A percentile compares a stretch with the other conserved stretches of the same genome.
These are phyloP conservation scores for Palythoa grandis DNA, from an alignment of 92 coral and sea anemone genomes.

Conservation along the genomic window DNA sequence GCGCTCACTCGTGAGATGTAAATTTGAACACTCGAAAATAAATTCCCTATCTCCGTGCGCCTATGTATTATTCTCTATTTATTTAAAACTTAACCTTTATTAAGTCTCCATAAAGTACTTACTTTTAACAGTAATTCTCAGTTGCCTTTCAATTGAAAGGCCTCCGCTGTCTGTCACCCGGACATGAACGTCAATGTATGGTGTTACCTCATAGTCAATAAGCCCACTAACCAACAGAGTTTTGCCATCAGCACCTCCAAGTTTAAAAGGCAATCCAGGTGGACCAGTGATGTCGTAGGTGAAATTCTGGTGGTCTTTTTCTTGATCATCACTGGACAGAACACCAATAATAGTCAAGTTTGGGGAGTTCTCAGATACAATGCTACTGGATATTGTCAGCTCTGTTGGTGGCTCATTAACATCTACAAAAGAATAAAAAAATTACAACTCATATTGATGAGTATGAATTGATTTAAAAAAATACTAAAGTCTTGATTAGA, in stretches of 20 bases:
- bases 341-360: constrained; percentile 71
- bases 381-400: constrained; percentile 63
- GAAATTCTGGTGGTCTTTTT: constrained; percentile 66
- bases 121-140: constrained; percentile 73
- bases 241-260: constrained; percentile 65
- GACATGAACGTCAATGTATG: constrained; percentile 55
- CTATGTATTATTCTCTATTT: too few species aligned
- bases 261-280: constrained; percentile 53
- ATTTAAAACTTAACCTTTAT: neutral
- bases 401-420: constrained; percentile 84
- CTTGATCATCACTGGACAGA: constrained; percentile 83
- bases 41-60: too few species aligned
- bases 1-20: too few species aligned
- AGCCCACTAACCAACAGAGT: constrained; percentile 68
- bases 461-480: too few species aligned
- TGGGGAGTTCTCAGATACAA: constrained; percentile 82
- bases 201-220: constrained; percentile 77
- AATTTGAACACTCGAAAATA: too few species aligned
- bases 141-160: constrained; percentile 63
- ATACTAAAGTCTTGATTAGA: too few species aligned
- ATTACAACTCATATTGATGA: neutral
- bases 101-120: constrained; percentile 5
- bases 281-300: constrained; percentile 73
- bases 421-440: constrained; percentile 34
- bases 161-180: constrained; percentile 81